Conservation (phyloP, 2,888 invertebrate species). For the Leucoma salicis region DNA sequence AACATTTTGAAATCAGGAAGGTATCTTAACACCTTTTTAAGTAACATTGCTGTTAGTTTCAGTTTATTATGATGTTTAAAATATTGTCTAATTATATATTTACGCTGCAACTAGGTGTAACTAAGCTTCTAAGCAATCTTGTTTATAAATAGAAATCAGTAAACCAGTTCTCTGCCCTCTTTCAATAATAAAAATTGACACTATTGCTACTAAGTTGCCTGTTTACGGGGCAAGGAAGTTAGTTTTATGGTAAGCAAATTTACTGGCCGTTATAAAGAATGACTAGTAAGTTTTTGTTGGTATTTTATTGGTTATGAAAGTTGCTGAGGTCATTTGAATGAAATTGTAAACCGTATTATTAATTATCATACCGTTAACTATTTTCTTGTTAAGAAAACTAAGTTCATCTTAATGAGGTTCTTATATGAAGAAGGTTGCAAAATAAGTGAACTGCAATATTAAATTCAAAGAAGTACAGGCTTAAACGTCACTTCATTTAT, state of each 20-base stretch:
- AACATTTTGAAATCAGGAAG: no score
- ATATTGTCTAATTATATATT: constrained; percentile 28
- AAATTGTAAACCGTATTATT: neutral
- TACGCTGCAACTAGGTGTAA: constrained; percentile 19
- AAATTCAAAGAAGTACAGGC: no score
- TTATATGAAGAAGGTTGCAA: no score
- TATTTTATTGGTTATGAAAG: neutral
- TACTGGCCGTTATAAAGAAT: constrained; percentile 15
- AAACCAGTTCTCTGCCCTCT: constrained; percentile 41
- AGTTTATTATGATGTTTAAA: neutral
- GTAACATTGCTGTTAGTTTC: neutral
- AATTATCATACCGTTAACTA: neutral
- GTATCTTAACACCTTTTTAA: neutral
- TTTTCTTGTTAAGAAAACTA: no score
- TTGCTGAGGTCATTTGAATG: neutral
- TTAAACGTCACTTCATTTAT: no score
- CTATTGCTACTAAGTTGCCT: constrained; percentile 28
- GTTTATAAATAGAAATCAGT: constrained; percentile 42
- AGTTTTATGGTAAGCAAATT: constrained; percentile 20
- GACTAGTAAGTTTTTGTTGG: constrained; percentile 1
- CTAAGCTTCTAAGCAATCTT: constrained; percentile 35
- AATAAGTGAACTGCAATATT: no score
- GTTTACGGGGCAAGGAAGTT: constrained; percentile 22
- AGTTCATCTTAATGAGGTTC: no score
- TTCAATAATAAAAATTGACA: constrained; percentile 38